These are phyloP conservation scores for Luidia sarsii DNA, from an alignment of 53 echinoderm and acorn worm genomes.

Conservation along the genomic window DNA sequence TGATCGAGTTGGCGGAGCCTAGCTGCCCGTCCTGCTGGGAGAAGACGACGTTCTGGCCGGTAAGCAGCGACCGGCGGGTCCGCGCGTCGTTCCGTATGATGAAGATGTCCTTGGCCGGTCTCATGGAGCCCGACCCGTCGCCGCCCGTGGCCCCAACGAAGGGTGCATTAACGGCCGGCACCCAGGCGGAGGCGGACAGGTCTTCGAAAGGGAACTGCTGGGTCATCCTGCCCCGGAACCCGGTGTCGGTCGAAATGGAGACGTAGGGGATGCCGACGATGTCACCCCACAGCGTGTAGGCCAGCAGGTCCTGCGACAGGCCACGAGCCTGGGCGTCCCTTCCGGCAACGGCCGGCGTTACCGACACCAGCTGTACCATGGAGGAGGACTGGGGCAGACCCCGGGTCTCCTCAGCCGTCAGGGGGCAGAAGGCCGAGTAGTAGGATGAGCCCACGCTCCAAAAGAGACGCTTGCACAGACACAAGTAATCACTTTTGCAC, in stretches of 20 bases:
- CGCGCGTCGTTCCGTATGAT: conserved; percentile 29
- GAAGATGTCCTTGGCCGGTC: background rate
- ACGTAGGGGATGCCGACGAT: conserved; percentile 43
- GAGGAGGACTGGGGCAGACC: conserved; percentile 14
- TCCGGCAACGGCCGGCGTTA: conserved; percentile 5
- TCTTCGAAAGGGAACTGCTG: conserved; percentile 18
- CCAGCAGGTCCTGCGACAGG: conserved; percentile 14
- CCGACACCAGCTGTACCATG: conserved; percentile 34
- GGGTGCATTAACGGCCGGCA: conserved; percentile 29
- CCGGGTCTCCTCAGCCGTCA: conserved; percentile 30
- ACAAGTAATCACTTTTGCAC: conserved; percentile 13
- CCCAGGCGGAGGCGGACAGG: conserved; percentile 25
- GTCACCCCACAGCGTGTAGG: conserved; percentile 20
- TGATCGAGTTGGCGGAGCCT: background rate
- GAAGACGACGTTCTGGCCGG: conserved; percentile 16
- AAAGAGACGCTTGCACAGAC: conserved; percentile 48
- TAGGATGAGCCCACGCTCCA: conserved; percentile 39
- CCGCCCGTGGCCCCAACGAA: conserved; percentile 3
- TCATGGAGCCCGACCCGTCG: background rate
- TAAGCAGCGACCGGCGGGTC: background rate
- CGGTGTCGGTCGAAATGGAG: background rate
- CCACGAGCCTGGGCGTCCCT: background rate
- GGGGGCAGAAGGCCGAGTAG: conserved; percentile 42
- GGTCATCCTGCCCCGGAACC: background rate
- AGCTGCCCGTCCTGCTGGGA: background rate